A percentile compares a stretch with the other conserved stretches of the same genome.
Conservation (phyloP, 2,888 invertebrate genomes). For the Lampropteryx suffumata region DNA sequence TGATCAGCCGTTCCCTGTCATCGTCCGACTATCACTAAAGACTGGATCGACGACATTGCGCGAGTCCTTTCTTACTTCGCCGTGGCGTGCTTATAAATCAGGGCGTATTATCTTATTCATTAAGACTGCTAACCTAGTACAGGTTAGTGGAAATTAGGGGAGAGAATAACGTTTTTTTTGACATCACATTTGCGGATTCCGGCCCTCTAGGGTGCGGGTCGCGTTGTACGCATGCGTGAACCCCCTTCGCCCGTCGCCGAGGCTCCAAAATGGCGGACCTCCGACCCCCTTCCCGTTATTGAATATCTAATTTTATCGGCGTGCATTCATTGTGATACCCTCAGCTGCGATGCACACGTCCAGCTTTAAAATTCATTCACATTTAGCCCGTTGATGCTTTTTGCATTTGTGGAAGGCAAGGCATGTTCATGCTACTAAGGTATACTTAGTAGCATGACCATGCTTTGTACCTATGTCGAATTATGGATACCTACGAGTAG, state of each 20-base stretch:
- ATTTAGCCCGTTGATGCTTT: slow-evolving; percentile 8
- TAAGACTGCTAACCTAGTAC: slow-evolving; percentile 75
- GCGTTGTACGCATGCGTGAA: slow-evolving; percentile 68
- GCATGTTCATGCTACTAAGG: too few relatives aligned
- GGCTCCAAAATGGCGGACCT: slow-evolving; percentile 78
- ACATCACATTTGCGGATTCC: slow-evolving; percentile 75
- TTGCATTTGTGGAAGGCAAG: neutral
- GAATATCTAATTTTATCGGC: slow-evolving; percentile 81
- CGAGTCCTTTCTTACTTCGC: slow-evolving; percentile 12
- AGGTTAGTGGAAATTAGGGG: slow-evolving; percentile 78
- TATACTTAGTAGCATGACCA: too few relatives aligned
- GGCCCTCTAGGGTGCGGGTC: slow-evolving; percentile 77
- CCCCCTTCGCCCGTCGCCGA: slow-evolving; percentile 69
- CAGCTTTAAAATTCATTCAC: slow-evolving; percentile 45
- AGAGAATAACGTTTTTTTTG: slow-evolving; percentile 81
- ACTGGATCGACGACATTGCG: slow-evolving; percentile 14
- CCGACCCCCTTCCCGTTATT: slow-evolving; percentile 77
- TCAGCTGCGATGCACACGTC: slow-evolving; percentile 53
- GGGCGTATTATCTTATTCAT: slow-evolving; percentile 62
- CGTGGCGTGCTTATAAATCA: slow-evolving; percentile 41
- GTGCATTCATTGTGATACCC: slow-evolving; percentile 68
- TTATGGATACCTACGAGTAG: too few relatives aligned
- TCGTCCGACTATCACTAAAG: slow-evolving; percentile 51
- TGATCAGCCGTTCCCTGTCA: slow-evolving; percentile 67
- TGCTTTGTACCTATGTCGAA: too few relatives aligned